phyloP scores from a whole-genome alignment of 2,113 vertebrate genomes.

The Notiomystis cincta region DNA sequence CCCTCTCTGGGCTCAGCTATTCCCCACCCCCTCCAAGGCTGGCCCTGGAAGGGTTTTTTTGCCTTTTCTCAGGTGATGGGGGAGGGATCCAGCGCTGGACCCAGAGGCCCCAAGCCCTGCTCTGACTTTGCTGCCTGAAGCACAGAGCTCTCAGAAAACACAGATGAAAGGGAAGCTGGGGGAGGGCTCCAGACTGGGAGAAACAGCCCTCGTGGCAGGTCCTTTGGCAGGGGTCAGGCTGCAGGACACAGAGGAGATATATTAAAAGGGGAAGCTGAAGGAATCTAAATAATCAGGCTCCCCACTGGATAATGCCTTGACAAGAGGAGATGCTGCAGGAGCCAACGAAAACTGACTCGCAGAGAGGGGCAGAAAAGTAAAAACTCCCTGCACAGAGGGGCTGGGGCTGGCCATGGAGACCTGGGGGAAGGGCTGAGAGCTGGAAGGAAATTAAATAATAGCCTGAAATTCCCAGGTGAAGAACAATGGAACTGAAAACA shows the following conservation, averaged over 20 bases:
- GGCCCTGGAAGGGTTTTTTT: constrained; percentile 25
- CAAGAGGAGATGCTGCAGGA: constrained; percentile 33
- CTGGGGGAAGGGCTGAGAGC: constrained; percentile 24
- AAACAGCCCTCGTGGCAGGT: constrained; percentile 59
- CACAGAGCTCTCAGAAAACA: constrained; percentile 52
- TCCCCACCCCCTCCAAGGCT: neutral
- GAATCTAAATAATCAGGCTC: constrained; percentile 68
- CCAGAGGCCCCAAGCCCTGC: constrained; percentile 46
- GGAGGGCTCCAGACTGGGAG: constrained; percentile 62
- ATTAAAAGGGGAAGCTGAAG: constrained; percentile 63
- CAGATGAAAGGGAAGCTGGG: constrained; percentile 68
- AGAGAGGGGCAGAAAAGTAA: constrained; percentile 35
- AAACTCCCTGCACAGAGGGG: neutral
- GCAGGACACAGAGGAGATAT: constrained; percentile 56
- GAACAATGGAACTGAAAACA: constrained; percentile 59
- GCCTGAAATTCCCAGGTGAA: constrained; percentile 63
- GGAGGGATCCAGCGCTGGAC: constrained; percentile 19
- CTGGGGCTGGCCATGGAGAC: neutral
- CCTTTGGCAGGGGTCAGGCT: constrained; percentile 63
- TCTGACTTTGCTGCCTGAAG: constrained; percentile 25
- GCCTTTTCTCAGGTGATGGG: constrained; percentile 63
- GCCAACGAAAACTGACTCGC: constrained; percentile 45
- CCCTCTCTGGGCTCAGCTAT: neutral
- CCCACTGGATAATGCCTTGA: constrained; percentile 63
- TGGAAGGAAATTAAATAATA: constrained; percentile 67